Percentiles rank a stretch among this genome's conserved stretches.
phyloP scores from a whole-genome alignment of 2,797 vertebrate genomes.

The Perdix hodgsoniae region DNA sequence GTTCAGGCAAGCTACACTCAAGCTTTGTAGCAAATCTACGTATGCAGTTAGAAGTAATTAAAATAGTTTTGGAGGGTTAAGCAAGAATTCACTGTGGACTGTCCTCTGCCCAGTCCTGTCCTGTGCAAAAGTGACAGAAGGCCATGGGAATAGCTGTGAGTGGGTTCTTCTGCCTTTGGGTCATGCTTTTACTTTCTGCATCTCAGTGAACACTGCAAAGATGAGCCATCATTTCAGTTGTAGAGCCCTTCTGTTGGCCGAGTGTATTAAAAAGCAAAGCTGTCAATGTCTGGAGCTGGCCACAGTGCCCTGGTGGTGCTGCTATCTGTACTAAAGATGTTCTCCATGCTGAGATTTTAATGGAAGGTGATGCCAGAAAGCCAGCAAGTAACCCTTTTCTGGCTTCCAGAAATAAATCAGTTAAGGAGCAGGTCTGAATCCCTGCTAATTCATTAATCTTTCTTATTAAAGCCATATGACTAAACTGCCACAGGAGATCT shows the following conservation, averaged over 20 bases:
- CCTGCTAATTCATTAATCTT: not conserved
- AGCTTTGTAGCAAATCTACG: not conserved
- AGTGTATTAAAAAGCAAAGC: not conserved
- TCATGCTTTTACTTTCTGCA: not conserved
- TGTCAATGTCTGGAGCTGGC: not conserved
- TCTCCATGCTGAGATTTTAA: not conserved
- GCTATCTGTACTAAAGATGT: constrained; percentile 3
- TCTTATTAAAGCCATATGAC: not conserved
- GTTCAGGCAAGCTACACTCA: not conserved
- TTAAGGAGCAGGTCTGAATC: not conserved
- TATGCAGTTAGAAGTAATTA: not conserved
- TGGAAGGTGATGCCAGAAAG: not conserved
- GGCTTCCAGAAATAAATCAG: not conserved
- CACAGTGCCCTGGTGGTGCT: not conserved
- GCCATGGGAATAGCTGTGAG: rapidly evolving
- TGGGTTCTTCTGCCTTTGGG: not conserved
- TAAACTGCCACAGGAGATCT: not conserved
- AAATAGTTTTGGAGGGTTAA: not conserved
- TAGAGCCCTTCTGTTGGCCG: constrained; percentile 2
- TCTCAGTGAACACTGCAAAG: not conserved
- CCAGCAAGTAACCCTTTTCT: not conserved
- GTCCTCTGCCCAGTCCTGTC: rapidly evolving
- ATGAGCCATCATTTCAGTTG: constrained; percentile 6
- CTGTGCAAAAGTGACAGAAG: not conserved
- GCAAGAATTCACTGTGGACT: not conserved